A percentile compares a stretch with the other conserved stretches of the same genome.
Conservation (phyloP, 2,888 invertebrate species). For the Trachelus tabidus region DNA sequence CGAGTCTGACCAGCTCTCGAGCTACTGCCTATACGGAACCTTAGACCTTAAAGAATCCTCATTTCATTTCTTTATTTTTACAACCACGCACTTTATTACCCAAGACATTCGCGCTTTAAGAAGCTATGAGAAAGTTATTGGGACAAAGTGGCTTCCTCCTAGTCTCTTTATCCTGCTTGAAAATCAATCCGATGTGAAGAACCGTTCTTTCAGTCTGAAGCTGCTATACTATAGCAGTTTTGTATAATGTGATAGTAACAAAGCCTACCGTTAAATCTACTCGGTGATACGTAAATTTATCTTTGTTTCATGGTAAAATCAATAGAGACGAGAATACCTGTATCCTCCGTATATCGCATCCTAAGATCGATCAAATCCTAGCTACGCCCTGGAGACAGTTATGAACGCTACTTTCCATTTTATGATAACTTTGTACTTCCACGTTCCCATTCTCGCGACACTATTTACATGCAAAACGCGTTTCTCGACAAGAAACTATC, state of each 20-base stretch:
- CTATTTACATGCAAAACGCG: slow-evolving; percentile 55
- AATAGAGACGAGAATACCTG: not conserved
- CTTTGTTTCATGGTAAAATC: slow-evolving; percentile 3
- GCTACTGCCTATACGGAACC: not conserved
- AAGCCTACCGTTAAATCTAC: not conserved
- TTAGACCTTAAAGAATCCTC: not conserved
- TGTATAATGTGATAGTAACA: not conserved
- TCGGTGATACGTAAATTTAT: slow-evolving; percentile 42
- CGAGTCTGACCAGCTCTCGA: not conserved
- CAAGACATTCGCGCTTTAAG: not conserved
- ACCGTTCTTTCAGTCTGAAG: not conserved
- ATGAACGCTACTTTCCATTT: slow-evolving; percentile 2
- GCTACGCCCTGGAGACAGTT: not conserved
- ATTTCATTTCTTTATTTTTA: not conserved
- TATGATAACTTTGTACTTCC: slow-evolving; percentile 40
- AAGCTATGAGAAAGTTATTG: not conserved
- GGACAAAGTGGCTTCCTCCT: not conserved
- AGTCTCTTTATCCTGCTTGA: not conserved
- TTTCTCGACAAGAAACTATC: slow-evolving; percentile 21
- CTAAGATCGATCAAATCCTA: not conserved
- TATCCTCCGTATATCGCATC: slow-evolving; percentile 5
- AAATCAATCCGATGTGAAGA: not conserved
- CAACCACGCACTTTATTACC: not conserved
- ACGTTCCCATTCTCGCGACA: slow-evolving; percentile 41
- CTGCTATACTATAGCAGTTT: not conserved